These are phyloP conservation scores for Pseudotriccus pelzelni DNA, from an alignment of 2,797 vertebrate species.

Conservation along the genomic window DNA sequence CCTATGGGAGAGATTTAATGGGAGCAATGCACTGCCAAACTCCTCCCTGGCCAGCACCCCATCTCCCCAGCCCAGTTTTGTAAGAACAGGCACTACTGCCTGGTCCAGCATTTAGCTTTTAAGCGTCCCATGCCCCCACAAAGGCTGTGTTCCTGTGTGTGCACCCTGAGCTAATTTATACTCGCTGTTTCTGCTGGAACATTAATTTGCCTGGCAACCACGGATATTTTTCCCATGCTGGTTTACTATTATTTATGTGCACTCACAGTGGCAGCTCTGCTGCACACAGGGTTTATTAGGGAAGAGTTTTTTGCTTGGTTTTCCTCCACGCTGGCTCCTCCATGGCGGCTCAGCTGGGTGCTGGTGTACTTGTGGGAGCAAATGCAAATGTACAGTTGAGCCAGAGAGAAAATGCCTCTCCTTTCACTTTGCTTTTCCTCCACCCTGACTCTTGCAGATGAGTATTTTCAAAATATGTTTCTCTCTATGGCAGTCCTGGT, in stretches of 20 bases:
- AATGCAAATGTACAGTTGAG: neutral
- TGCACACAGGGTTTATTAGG: neutral
- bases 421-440: neutral
- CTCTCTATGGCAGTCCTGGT: neutral
- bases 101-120: neutral
- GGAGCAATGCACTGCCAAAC: neutral
- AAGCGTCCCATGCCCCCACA: neutral
- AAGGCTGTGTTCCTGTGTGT: neutral
- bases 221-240: neutral
- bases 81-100: neutral
- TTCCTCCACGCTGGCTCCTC: neutral
- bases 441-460: neutral
- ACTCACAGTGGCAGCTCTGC: neutral
- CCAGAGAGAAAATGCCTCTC: neutral
- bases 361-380: neutral
- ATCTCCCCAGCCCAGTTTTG: neutral
- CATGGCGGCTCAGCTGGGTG: fast-evolving
- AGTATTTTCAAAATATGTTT: neutral
- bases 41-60: neutral
- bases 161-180: neutral
- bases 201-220: slow-evolving; percentile 13
- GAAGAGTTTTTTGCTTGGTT: neutral
- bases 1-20: neutral
- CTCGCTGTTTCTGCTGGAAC: neutral
- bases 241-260: slow-evolving; percentile 8